Percentiles rank a stretch among this genome's conserved stretches.
phyloP scores from a whole-genome alignment of 53 echinoderm and acorn worm genomes.

The Stichopus horrens region DNA sequence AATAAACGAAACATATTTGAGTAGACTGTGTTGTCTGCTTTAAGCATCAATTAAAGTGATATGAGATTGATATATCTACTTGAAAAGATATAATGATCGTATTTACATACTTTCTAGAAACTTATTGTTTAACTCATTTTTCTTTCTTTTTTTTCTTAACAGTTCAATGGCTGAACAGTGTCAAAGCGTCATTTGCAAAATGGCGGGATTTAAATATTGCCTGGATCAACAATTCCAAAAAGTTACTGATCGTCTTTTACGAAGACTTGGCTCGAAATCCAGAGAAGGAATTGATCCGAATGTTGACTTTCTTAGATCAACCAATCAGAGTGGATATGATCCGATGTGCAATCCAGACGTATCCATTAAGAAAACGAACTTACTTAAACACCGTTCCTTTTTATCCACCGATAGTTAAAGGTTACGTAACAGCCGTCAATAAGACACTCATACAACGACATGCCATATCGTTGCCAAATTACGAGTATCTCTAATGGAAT shows the following conservation, averaged over 20 bases:
- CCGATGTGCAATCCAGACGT: background rate
- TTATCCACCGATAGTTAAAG: background rate
- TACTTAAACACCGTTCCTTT: constrained; percentile 5
- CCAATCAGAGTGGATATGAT: constrained; percentile 36
- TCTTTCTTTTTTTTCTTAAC: background rate
- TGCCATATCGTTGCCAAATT: constrained; percentile 6
- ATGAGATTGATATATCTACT: background rate
- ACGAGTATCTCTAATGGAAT: background rate
- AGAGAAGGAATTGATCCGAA: constrained; percentile 25
- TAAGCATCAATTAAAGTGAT: background rate
- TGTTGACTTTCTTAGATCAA: constrained; percentile 37
- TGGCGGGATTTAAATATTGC: constrained; percentile 30
- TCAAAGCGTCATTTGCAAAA: constrained; percentile 1
- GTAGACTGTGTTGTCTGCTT: background rate
- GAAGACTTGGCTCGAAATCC: constrained; percentile 42
- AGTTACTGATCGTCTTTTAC: constrained; percentile 52
- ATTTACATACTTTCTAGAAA: background rate
- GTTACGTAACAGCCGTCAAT: background rate
- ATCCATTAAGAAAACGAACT: constrained; percentile 23
- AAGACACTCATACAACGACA: background rate
- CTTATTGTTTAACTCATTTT: background rate
- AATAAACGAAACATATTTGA: no score
- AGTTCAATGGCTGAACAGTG: constrained; percentile 9
- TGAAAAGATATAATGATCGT: background rate
- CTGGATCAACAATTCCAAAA: constrained; percentile 43